Evolutionary conservation across 2,888 invertebrate species (phyloP).

Genomic region (Flexamia atlantica): DNA sequence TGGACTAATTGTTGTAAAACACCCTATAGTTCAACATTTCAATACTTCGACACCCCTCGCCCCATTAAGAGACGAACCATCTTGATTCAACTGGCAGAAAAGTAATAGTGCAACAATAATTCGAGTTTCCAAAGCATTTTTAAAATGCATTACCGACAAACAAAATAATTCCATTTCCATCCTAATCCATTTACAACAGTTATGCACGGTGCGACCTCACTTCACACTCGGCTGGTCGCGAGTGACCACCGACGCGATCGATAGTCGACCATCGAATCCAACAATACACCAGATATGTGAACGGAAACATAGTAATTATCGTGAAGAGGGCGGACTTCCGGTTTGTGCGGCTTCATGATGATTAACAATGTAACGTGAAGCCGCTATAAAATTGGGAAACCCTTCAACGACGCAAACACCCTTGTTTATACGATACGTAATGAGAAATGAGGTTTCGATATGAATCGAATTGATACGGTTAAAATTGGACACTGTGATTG

Average conservation of each 20-base stretch:
- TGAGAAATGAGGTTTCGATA: slow-evolving; percentile 19
- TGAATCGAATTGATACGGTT: slow-evolving; percentile 22
- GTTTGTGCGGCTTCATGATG: slow-evolving; percentile 62
- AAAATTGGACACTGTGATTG: background rate
- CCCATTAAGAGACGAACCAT: too few relatives aligned
- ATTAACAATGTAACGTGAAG: slow-evolving; percentile 60
- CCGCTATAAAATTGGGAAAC: slow-evolving; percentile 62
- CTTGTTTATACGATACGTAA: background rate
- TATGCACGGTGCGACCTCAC: background rate
- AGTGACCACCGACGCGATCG: slow-evolving; percentile 42
- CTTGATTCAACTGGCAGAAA: too few relatives aligned
- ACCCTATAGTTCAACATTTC: too few relatives aligned
- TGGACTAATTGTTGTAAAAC: too few relatives aligned
- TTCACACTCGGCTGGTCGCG: slow-evolving; percentile 4
- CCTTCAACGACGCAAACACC: slow-evolving; percentile 39
- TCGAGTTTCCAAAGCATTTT: too few relatives aligned
- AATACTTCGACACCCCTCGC: too few relatives aligned
- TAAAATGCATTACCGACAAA: too few relatives aligned
- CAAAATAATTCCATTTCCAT: too few relatives aligned
- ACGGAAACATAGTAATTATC: slow-evolving; percentile 65
- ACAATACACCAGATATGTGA: slow-evolving; percentile 58
- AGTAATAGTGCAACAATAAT: too few relatives aligned
- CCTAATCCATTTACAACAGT: too few relatives aligned
- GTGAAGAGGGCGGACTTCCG: slow-evolving; percentile 63
- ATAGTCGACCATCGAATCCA: slow-evolving; percentile 44